Percentiles rank a stretch among this genome's conserved stretches.
These are phyloP conservation scores for Corythoichthys intestinalis DNA, from an alignment of 2,113 vertebrate genomes.

Conservation along the genomic window DNA sequence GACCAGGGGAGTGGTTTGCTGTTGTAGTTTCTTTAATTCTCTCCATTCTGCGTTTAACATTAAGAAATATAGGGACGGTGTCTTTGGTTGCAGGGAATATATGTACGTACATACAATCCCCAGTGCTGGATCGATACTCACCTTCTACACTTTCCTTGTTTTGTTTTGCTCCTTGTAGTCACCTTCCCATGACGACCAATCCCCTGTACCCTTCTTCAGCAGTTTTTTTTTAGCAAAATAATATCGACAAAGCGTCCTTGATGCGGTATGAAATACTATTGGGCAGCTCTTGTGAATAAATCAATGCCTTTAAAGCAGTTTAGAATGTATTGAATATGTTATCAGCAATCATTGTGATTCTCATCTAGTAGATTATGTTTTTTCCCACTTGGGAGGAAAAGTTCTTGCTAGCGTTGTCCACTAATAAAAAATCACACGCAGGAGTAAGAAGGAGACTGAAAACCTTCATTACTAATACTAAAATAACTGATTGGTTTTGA, in stretches of 20 bases:
- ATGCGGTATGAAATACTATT: constrained; percentile 48
- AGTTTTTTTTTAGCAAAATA: constrained; percentile 11
- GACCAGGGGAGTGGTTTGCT: constrained; percentile 85
- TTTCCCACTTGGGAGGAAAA: constrained; percentile 16
- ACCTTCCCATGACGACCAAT: constrained; percentile 27
- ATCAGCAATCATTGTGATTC: constrained; percentile 70
- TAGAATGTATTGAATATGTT: constrained; percentile 70
- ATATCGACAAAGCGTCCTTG: constrained; percentile 32
- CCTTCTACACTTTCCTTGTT: constrained; percentile 70
- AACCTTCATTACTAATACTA: background rate
- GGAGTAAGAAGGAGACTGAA: background rate
- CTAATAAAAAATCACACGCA: constrained; percentile 13
- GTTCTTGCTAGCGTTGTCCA: constrained; percentile 23
- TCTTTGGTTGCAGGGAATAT: constrained; percentile 75
- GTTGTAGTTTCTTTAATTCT: constrained; percentile 80
- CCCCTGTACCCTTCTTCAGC: constrained; percentile 6
- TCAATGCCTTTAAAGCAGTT: constrained; percentile 72
- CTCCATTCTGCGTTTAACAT: constrained; percentile 81
- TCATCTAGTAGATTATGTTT: constrained; percentile 43
- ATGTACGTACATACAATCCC: constrained; percentile 73
- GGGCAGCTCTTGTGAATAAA: constrained; percentile 65
- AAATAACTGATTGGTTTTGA: background rate
- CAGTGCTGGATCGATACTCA: constrained; percentile 80
- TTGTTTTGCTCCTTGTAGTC: constrained; percentile 46
- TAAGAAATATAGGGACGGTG: constrained; percentile 75